phyloP scores from a whole-genome alignment of 2,113 vertebrate species.

The Oceanodroma tethys region DNA sequence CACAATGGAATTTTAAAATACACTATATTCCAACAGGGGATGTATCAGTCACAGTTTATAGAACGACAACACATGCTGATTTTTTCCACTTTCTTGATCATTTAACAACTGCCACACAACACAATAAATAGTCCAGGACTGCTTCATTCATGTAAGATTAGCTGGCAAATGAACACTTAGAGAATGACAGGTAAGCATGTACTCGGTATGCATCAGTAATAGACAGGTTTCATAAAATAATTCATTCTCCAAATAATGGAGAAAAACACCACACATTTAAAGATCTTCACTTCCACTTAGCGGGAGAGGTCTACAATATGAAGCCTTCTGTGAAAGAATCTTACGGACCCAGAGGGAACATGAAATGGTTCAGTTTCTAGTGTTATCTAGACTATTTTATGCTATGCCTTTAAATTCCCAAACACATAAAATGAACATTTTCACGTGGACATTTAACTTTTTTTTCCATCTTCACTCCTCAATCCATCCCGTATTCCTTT shows the following conservation, averaged over 20 bases:
- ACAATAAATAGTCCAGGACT: not conserved
- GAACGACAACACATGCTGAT: not conserved
- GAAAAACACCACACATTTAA: not conserved
- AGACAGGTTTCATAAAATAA: not conserved
- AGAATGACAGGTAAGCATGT: not conserved
- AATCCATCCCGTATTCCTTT: not conserved
- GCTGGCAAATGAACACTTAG: not conserved
- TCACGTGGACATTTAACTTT: not conserved
- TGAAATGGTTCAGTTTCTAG: not conserved
- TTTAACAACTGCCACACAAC: not conserved
- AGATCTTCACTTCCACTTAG: not conserved
- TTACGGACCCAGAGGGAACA: not conserved
- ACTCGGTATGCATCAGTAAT: not conserved
- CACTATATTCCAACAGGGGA: not conserved
- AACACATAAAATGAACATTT: not conserved
- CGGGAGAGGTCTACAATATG: rapidly evolving
- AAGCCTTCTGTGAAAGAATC: not conserved
- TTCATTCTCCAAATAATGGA: not conserved
- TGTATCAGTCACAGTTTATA: not conserved
- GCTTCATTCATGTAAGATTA: not conserved
- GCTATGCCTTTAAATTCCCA: not conserved
- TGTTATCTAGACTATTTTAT: not conserved
- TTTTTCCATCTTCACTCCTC: not conserved
- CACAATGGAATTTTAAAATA: not conserved
- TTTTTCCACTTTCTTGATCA: not conserved